Percentiles rank a stretch among this genome's conserved stretches.
These are phyloP conservation scores for Chloroclystis v-ata DNA, from an alignment of 2,888 invertebrate species.

Conservation along the genomic window DNA sequence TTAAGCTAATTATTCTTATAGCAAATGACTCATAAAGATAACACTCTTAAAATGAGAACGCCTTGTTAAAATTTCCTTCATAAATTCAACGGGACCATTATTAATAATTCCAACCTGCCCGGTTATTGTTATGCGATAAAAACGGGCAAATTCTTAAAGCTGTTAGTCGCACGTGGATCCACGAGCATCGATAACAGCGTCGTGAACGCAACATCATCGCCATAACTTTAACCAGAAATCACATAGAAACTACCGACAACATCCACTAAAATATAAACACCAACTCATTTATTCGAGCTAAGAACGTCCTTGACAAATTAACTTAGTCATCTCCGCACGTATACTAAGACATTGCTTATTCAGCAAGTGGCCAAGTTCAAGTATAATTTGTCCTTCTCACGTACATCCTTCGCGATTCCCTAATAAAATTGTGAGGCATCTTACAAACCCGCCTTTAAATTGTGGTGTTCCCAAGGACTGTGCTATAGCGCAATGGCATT, in stretches of 20 bases:
- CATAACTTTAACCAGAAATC: slow-evolving; percentile 30
- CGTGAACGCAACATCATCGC: slow-evolving; percentile 53
- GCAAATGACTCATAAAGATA: too few relatives aligned
- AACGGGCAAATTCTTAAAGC: slow-evolving; percentile 69
- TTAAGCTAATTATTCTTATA: too few relatives aligned
- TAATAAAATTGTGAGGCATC: not conserved
- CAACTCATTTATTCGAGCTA: slow-evolving; percentile 33
- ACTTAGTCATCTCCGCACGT: slow-evolving; percentile 1
- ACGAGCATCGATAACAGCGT: slow-evolving; percentile 68
- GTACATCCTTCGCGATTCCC: not conserved
- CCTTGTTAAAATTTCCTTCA: not conserved
- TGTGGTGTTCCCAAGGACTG: slow-evolving; percentile 28
- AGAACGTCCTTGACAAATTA: slow-evolving; percentile 11
- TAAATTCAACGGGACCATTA: not conserved
- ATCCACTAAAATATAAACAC: too few relatives aligned
- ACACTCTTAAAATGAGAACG: too few relatives aligned
- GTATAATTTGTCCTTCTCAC: not conserved
- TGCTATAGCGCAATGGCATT: slow-evolving; percentile 40
- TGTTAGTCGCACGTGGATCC: slow-evolving; percentile 68
- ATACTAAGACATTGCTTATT: not conserved
- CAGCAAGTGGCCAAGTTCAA: not conserved
- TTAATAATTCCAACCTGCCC: not conserved
- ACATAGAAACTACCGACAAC: slow-evolving; percentile 25
- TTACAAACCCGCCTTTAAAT: not conserved
- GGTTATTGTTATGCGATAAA: slow-evolving; percentile 63